phyloP scores from a whole-genome alignment of 2,113 vertebrate genomes.

The Gobius niger region DNA sequence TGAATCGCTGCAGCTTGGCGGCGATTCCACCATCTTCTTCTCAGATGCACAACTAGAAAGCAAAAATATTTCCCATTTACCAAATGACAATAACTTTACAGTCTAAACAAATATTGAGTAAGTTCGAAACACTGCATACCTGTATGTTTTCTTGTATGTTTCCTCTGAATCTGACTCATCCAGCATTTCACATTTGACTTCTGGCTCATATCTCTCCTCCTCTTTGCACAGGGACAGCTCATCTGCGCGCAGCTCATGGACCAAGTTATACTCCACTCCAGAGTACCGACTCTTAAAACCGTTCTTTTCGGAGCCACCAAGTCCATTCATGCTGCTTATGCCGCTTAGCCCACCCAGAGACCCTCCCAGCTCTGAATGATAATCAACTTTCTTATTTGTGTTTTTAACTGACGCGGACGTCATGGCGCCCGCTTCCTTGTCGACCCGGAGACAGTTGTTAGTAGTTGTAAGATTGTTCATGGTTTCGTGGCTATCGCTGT shows the following conservation, averaged over 20 bases:
- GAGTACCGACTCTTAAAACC: slow-evolving; percentile 89
- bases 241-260: slow-evolving; percentile 87
- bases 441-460: slow-evolving; percentile 86
- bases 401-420: slow-evolving; percentile 93
- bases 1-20: slow-evolving; percentile 84
- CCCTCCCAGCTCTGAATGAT: slow-evolving; percentile 81
- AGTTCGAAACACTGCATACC: slow-evolving; percentile 69
- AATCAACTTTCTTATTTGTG: slow-evolving; percentile 96
- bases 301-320: slow-evolving; percentile 77
- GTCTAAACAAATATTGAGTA: background rate
- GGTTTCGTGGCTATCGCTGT: slow-evolving; percentile 87
- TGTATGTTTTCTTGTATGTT: slow-evolving; percentile 81
- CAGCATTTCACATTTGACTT: slow-evolving; percentile 83
- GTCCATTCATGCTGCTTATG: slow-evolving; percentile 58
- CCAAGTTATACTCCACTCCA: slow-evolving; percentile 93
- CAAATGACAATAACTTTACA: slow-evolving; percentile 4
- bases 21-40: slow-evolving; percentile 82
- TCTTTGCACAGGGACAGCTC: slow-evolving; percentile 70
- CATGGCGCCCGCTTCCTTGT: slow-evolving; percentile 88
- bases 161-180: slow-evolving; percentile 80
- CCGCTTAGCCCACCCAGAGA: slow-evolving; percentile 65
- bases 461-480: slow-evolving; percentile 94
- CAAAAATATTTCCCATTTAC: slow-evolving; percentile 54
- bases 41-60: slow-evolving; percentile 82
- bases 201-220: slow-evolving; percentile 79